phyloP scores from a whole-genome alignment of 2,113 vertebrate species.

The Hipposideros armiger region DNA sequence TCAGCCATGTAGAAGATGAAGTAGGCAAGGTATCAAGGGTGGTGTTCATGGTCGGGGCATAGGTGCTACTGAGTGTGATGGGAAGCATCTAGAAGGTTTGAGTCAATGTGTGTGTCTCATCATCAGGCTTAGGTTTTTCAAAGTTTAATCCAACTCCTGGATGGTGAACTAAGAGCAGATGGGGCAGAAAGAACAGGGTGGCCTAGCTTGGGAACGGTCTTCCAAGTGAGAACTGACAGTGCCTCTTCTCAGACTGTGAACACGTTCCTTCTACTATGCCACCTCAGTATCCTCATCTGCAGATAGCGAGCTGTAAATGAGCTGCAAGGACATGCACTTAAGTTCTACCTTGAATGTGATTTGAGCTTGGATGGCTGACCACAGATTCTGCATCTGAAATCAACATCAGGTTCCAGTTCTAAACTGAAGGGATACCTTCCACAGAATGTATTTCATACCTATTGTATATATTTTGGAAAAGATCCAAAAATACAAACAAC shows the following conservation, averaged over 20 bases:
- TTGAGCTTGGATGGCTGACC: not conserved
- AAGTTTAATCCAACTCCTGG: not conserved
- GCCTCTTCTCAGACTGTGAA: not conserved
- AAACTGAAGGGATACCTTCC: not conserved
- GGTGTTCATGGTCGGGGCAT: accelerated
- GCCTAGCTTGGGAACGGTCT: not conserved
- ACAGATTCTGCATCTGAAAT: not conserved
- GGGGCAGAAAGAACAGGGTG: not conserved
- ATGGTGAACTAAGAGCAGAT: not conserved
- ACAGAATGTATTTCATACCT: not conserved
- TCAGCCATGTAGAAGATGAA: not conserved
- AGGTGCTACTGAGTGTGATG: not conserved
- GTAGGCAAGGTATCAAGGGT: not conserved
- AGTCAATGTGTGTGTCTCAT: not conserved
- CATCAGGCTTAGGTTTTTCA: not conserved
- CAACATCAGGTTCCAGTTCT: not conserved
- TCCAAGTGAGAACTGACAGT: not conserved
- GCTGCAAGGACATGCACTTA: not conserved
- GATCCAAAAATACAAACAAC: not conserved
- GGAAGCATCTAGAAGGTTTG: not conserved
- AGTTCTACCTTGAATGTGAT: not conserved
- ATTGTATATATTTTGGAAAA: constrained; percentile 39
- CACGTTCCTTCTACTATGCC: not conserved
- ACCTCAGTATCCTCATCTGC: not conserved
- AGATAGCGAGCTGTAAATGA: not conserved